Base-by-base conservation (phyloP, 2,797 vertebrate genomes). In the Ctenopoma multispine region DNA sequence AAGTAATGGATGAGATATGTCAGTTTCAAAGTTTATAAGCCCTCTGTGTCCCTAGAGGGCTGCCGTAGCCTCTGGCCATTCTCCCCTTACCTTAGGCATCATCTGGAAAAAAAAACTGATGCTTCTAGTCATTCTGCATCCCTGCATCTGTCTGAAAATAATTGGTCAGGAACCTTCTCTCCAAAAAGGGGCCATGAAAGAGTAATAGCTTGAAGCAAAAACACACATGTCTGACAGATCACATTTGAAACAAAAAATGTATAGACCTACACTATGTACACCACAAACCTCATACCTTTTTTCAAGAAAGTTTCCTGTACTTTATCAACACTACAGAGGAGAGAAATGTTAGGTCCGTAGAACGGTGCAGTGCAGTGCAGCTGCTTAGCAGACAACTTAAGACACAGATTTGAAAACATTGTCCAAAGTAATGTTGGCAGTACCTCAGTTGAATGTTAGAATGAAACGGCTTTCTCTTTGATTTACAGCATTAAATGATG, bases 111-210 rank as follows among this genome's bases (percentile, higher is more conserved):
- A 84, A 86, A 94, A 96, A 92, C 96, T 97, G 96, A 98, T 98
- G 97, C 96, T 98, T 96, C 95, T 95, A 97, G 96, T 98, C 97
- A 98, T 98, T 97, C 96, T 96, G 96, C 96, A 98, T 98, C 97
- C 96, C 95, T 96, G 96, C 96, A 97, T 98, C 97, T 95, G 96
- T 97, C 97, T 96, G 96, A 96, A 98, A 98, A 98, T 98, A 99
- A 99, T 98, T 98, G 97, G 97, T 96, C 95, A 96, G 96, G 96
- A 96, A 96, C 94, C 95, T 96, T 96, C 95, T 93, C 94, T 95
- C 95, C 94, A 96, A 96, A 97, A 96, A 96, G 87, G 53, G 81
- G 75, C 84, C 85, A 94, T 93, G 71, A 94, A 94, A 93, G 92
- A 94, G 89, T 93, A 93, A 94, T 93, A 88, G 92, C 91, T 93